Conservation (phyloP, 1,140 invertebrate genomes). For the Elysia chlorotica region DNA sequence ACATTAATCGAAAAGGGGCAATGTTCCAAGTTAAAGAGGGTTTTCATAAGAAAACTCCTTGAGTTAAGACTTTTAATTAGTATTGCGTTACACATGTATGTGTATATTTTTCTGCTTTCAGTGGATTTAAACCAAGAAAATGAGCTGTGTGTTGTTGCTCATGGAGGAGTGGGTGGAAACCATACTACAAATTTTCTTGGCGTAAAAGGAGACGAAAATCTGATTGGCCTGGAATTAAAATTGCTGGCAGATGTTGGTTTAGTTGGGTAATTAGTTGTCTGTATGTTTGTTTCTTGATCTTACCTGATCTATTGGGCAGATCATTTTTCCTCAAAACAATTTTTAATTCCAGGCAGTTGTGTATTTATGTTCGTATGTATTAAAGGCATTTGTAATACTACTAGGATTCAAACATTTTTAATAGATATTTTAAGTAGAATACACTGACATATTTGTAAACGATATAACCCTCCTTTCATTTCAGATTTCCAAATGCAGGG, state of each 20-base stretch:
- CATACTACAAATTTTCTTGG: conserved; percentile 90
- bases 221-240: conserved; percentile 76
- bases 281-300: neutral
- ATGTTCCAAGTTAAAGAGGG: too few species aligned
- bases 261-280: conserved; percentile 62
- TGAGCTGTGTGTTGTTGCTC: conserved; percentile 87
- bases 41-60: too few species aligned
- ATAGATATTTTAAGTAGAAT: too few species aligned
- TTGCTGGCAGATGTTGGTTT: conserved; percentile 94
- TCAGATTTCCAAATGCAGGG: conserved; percentile 95
- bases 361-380: too few species aligned
- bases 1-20: too few species aligned
- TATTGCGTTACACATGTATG: too few species aligned
- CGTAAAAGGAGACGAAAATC: conserved; percentile 73
- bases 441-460: too few species aligned
- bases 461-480: conserved; percentile 67
- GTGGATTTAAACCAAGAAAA: conserved; percentile 73
- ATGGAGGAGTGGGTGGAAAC: conserved; percentile 91
- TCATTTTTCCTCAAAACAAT: neutral
- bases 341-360: neutral
- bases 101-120: conserved; percentile 56
- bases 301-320: neutral
- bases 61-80: too few species aligned
- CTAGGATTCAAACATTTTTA: too few species aligned
- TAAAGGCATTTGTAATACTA: too few species aligned